Evolutionary conservation across 1,140 invertebrate genomes (phyloP).

Genomic region (Macrosteles quadrilineatus): DNA sequence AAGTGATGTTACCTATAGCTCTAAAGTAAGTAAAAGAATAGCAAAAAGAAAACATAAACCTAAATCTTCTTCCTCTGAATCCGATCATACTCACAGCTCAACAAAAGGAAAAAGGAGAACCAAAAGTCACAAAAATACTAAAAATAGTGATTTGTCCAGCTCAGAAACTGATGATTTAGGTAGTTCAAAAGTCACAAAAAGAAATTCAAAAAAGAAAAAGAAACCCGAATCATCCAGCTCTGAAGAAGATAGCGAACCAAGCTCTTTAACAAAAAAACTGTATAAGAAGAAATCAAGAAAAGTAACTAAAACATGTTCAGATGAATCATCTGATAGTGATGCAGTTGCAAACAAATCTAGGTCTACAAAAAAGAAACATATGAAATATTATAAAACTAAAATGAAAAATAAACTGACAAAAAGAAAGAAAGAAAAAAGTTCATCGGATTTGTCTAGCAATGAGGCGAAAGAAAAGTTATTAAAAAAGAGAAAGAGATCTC

Average conservation of each 20-base stretch:
- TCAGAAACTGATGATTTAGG: slow-evolving; percentile 6
- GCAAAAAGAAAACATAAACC: neutral
- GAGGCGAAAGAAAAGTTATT: too few relatives aligned
- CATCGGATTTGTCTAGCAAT: too few relatives aligned
- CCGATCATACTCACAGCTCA: neutral
- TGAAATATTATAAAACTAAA: too few relatives aligned
- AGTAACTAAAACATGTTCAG: neutral
- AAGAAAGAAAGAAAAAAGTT: too few relatives aligned
- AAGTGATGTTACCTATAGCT: too few relatives aligned
- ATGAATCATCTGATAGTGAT: neutral
- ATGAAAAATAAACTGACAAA: too few relatives aligned
- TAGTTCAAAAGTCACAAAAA: neutral
- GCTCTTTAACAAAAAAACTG: neutral
- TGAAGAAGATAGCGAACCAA: neutral
- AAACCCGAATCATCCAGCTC: neutral
- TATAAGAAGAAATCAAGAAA: neutral
- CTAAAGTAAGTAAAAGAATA: neutral
- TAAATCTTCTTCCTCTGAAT: neutral
- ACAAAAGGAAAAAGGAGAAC: too few relatives aligned
- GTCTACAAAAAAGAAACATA: too few relatives aligned
- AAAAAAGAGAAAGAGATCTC: too few relatives aligned
- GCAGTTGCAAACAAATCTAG: too few relatives aligned
- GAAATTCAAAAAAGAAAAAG: neutral
- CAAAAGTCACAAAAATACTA: too few relatives aligned
- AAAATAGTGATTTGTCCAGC: too few relatives aligned